Percentiles rank a stretch among this genome's conserved stretches.
Conservation (phyloP, 2,113 vertebrate genomes). For the Steatornis caripensis region DNA sequence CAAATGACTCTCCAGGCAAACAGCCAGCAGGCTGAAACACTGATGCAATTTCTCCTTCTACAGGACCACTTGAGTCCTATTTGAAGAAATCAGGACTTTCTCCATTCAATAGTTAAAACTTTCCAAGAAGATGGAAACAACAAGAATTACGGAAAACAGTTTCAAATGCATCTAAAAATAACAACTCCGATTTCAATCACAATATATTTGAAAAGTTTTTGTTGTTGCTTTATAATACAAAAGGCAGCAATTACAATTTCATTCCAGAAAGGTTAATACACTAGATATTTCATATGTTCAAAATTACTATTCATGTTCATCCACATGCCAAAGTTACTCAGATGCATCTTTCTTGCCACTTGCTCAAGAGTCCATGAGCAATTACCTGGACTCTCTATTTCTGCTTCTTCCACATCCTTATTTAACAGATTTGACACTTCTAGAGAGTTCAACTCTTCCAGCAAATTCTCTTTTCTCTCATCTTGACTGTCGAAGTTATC, state of each 20-base stretch:
- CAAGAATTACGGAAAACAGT: neutral
- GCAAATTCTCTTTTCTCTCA: constrained; percentile 39
- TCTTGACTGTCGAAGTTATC: constrained; percentile 56
- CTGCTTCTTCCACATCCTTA: constrained; percentile 68
- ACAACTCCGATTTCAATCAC: neutral
- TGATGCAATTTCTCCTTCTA: neutral
- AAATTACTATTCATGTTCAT: neutral
- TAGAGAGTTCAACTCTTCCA: constrained; percentile 67
- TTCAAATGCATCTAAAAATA: neutral
- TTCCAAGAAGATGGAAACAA: neutral
- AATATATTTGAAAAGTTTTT: neutral
- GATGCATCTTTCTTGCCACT: neutral
- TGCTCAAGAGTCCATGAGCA: neutral
- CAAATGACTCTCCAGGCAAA: neutral
- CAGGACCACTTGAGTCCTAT: neutral
- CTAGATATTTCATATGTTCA: neutral
- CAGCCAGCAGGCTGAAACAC: neutral
- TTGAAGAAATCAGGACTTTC: neutral
- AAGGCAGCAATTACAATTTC: neutral
- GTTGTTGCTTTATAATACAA: neutral
- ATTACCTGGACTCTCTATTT: constrained; percentile 73
- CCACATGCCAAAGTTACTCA: neutral
- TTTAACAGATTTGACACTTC: constrained; percentile 66
- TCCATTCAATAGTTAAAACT: neutral
- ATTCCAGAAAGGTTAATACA: neutral